A percentile compares a stretch with the other conserved stretches of the same genome.
phyloP scores from a whole-genome alignment of 2,888 invertebrate genomes.

The Ethmia dodecea region DNA sequence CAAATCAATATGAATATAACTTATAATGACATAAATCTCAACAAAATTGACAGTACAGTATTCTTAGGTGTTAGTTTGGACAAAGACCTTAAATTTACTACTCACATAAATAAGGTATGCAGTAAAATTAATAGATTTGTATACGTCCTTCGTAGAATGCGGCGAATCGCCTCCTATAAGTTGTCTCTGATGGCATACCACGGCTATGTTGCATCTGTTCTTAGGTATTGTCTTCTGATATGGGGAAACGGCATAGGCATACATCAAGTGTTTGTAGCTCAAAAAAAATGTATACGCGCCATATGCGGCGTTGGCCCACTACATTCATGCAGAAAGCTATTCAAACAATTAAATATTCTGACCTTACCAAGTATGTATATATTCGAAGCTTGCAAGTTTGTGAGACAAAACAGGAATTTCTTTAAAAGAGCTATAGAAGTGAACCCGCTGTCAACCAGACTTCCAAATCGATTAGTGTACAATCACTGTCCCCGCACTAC shows the following conservation, averaged over 20 bases:
- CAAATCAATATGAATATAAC: not conserved
- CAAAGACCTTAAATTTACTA: not conserved
- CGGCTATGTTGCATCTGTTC: not conserved
- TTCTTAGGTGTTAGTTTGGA: not conserved
- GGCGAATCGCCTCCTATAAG: not conserved
- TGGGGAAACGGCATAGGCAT: not conserved
- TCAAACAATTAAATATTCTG: too few species aligned
- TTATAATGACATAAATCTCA: not conserved
- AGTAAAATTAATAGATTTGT: not conserved
- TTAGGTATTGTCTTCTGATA: not conserved
- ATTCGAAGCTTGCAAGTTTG: too few species aligned
- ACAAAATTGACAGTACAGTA: not conserved
- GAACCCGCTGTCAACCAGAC: too few species aligned
- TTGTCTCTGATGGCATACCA: not conserved
- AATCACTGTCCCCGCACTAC: too few species aligned
- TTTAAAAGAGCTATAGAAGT: too few species aligned
- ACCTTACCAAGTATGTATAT: too few species aligned
- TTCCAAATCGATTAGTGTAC: too few species aligned
- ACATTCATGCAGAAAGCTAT: too few species aligned
- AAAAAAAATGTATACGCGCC: too few species aligned
- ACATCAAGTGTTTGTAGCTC: not conserved
- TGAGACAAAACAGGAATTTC: too few species aligned
- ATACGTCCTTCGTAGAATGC: not conserved
- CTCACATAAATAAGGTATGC: not conserved
- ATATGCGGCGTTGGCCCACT: too few species aligned